phyloP scores from a whole-genome alignment of 2,797 vertebrate species.

The Ptychadena robeensis region DNA sequence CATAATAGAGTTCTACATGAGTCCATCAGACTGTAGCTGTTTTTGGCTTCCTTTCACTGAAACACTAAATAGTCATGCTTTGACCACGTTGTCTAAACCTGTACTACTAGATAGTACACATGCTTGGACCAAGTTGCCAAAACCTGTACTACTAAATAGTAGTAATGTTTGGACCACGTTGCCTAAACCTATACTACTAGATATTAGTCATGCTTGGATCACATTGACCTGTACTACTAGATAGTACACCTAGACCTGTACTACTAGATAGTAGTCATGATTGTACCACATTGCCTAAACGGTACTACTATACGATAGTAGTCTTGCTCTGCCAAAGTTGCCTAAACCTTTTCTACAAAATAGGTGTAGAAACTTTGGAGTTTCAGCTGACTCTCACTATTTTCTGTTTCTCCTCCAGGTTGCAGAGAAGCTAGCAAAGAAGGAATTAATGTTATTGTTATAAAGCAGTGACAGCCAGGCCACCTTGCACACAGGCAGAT shows the following conservation, averaged over 20 bases:
- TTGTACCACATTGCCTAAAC: too few relatives aligned
- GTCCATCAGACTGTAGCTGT: background rate
- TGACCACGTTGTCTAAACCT: background rate
- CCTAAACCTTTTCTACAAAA: background rate
- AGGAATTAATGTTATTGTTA: constrained; percentile 48
- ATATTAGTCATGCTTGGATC: too few relatives aligned
- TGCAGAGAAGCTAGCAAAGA: constrained; percentile 1
- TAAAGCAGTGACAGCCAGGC: constrained; percentile 39
- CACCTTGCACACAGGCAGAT: constrained; percentile 39
- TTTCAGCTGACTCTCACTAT: background rate
- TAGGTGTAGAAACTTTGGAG: background rate
- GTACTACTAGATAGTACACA: background rate
- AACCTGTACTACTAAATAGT: background rate
- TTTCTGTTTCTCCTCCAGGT: background rate
- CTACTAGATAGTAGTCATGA: too few relatives aligned
- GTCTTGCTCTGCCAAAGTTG: background rate
- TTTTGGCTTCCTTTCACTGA: background rate
- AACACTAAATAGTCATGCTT: too few relatives aligned
- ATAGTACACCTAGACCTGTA: too few relatives aligned
- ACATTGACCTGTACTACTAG: too few relatives aligned
- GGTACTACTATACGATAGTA: too few relatives aligned
- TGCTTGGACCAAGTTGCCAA: background rate
- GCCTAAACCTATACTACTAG: background rate
- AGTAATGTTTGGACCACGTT: too few relatives aligned
- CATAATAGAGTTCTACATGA: too few relatives aligned